Conservation (phyloP, 2,113 vertebrate genomes). For the Pithys albifrons region DNA sequence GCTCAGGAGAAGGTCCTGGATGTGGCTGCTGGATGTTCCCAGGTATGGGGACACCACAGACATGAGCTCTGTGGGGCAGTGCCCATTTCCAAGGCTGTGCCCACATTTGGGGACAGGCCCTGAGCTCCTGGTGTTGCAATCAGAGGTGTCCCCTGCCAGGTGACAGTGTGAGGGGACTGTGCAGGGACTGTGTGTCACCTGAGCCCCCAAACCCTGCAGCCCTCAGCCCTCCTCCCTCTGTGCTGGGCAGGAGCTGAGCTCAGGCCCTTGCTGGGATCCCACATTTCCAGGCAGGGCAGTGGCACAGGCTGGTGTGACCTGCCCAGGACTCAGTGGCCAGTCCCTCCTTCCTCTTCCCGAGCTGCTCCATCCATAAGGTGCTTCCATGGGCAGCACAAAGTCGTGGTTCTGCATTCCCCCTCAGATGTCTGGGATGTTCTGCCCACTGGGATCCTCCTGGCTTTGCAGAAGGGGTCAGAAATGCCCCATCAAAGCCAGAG, state of each 20-base stretch:
- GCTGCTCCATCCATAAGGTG: accelerated
- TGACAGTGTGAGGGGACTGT: accelerated
- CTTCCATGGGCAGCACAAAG: background rate
- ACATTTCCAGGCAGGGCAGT: background rate
- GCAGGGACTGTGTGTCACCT: background rate
- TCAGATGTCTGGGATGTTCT: background rate
- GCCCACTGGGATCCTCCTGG: background rate
- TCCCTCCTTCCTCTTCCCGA: background rate
- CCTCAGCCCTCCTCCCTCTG: background rate
- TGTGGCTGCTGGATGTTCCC: background rate
- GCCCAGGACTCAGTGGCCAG: accelerated
- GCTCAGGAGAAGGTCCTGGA: background rate
- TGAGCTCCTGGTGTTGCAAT: background rate
- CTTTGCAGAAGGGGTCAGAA: background rate
- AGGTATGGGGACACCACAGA: background rate
- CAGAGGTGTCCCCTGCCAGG: background rate
- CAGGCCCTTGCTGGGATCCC: background rate
- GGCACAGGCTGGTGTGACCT: background rate
- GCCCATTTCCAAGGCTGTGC: background rate
- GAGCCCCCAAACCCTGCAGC: background rate
- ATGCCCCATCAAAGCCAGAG: accelerated
- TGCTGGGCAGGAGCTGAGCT: background rate
- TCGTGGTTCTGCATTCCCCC: background rate
- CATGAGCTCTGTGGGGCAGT: accelerated
- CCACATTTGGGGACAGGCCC: background rate